Conservation (phyloP, 2,113 vertebrate genomes). For the Dicentrarchus labrax region DNA sequence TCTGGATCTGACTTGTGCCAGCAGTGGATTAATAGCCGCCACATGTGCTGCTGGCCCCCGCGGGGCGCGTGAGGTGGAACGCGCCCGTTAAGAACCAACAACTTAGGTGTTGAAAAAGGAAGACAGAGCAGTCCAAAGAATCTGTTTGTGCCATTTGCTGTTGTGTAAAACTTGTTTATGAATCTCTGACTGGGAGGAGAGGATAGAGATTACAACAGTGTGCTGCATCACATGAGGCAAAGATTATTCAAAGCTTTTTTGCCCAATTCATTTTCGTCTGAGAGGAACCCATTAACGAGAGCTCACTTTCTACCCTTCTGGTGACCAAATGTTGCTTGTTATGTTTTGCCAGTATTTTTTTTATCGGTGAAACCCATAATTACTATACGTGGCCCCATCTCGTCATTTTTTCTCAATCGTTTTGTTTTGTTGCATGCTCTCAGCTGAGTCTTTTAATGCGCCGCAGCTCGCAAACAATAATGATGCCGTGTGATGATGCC, state of each 20-base stretch:
- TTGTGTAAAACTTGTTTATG: constrained; percentile 50
- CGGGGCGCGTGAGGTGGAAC: not conserved
- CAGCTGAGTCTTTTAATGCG: constrained; percentile 15
- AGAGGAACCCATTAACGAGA: constrained; percentile 59
- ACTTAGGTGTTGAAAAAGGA: constrained; percentile 47
- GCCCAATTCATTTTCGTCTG: constrained; percentile 23
- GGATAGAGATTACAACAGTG: not conserved
- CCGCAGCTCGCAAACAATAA: constrained; percentile 37
- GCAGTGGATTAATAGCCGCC: constrained; percentile 32
- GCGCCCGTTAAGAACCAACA: constrained; percentile 18
- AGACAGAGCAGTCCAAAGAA: constrained; percentile 20
- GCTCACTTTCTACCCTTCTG: constrained; percentile 60
- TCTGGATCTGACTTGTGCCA: constrained; percentile 32
- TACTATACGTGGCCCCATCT: constrained; percentile 35
- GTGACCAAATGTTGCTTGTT: constrained; percentile 65
- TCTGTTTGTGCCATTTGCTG: constrained; percentile 26
- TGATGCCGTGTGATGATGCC: constrained; percentile 32
- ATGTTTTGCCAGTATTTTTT: constrained; percentile 36
- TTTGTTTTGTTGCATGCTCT: constrained; percentile 49
- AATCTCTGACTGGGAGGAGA: constrained; percentile 3
- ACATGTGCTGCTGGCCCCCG: constrained; percentile 27
- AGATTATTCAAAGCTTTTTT: constrained; percentile 48
- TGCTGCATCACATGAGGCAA: constrained; percentile 48
- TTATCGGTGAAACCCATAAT: constrained; percentile 61
- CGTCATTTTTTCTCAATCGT: constrained; percentile 32